These are phyloP conservation scores for Ceratosolen solmsi DNA, from an alignment of 1,140 invertebrate species.

Conservation along the genomic window DNA sequence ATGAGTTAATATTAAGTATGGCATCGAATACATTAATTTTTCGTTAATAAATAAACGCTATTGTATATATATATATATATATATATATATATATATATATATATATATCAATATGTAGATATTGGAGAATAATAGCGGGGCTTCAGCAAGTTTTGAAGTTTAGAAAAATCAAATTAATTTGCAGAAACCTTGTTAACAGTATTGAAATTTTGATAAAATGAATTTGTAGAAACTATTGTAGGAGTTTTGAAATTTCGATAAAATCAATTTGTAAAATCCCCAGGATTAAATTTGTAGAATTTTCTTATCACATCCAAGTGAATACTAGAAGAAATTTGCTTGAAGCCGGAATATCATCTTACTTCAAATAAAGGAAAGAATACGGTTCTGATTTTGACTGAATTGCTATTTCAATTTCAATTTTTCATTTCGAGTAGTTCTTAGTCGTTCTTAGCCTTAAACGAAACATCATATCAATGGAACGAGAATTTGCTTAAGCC, in stretches of 20 bases:
- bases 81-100: too few relatives aligned
- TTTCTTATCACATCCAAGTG: background rate
- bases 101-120: too few relatives aligned
- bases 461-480: background rate
- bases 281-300: background rate
- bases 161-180: too few relatives aligned
- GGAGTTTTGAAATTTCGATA: background rate
- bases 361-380: background rate
- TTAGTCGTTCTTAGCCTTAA: background rate
- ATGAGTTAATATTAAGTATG: too few relatives aligned
- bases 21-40: too few relatives aligned
- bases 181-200: too few relatives aligned
- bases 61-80: too few relatives aligned
- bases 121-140: too few relatives aligned
- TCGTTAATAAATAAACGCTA: too few relatives aligned
- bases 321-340: background rate
- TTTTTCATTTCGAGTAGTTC: background rate
- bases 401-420: conserved; percentile 20
- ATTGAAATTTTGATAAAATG: too few relatives aligned
- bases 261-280: background rate
- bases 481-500: background rate
- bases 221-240: too few relatives aligned
- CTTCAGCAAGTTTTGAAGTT: too few relatives aligned
- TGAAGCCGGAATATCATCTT: background rate
- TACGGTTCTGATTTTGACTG: background rate